Conservation (phyloP, 2,888 invertebrate genomes). For the Tinea pellionella region DNA sequence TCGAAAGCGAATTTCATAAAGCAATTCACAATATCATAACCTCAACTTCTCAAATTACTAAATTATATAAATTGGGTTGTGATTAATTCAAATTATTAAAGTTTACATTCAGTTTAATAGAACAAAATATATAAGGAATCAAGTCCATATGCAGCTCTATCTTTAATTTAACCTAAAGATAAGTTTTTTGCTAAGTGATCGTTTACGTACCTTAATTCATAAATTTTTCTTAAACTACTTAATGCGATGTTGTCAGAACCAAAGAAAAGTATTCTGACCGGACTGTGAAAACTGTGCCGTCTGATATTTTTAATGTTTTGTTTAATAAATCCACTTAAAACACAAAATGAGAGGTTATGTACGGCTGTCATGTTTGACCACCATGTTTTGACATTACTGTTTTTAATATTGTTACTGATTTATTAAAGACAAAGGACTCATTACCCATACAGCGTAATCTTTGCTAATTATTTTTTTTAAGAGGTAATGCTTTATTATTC, state of each 20-base stretch:
- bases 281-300: constrained; percentile 25
- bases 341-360: constrained; percentile 34
- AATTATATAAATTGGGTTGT: neutral
- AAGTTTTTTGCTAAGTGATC: no score
- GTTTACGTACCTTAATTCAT: constrained; percentile 70
- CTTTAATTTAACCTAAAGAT: no score
- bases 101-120: no score
- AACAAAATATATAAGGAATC: no score
- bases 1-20: no score
- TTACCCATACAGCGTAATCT: no score
- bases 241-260: constrained; percentile 88
- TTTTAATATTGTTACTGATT: no score
- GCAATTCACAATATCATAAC: neutral
- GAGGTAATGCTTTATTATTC: no score
- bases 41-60: neutral
- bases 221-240: constrained; percentile 76
- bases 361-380: constrained; percentile 23
- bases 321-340: constrained; percentile 28
- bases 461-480: no score
- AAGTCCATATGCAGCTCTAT: no score
- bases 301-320: constrained; percentile 26
- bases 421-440: no score
- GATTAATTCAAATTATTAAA: neutral
- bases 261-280: constrained; percentile 76
- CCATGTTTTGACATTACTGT: constrained; percentile 12